Conservation (phyloP, 1,140 invertebrate genomes). For the Myzus persicae region DNA sequence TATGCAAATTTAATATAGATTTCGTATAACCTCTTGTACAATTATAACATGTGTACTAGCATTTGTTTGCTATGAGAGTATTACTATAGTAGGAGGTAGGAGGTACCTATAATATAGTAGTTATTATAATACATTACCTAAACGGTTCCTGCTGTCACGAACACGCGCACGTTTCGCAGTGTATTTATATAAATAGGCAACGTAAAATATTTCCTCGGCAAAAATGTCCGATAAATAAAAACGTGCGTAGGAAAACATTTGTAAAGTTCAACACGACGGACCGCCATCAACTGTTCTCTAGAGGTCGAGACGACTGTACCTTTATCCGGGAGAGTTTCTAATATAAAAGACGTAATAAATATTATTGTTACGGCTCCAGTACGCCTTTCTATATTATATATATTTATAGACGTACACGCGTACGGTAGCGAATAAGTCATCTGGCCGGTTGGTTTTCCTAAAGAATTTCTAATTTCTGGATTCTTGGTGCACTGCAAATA, state of each 20-base stretch:
- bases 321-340: background rate
- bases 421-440: background rate
- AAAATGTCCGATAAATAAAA: constrained; percentile 7
- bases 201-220: background rate
- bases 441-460: background rate
- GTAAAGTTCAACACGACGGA: background rate
- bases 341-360: constrained; percentile 1
- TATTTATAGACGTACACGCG: background rate
- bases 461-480: constrained; percentile 3
- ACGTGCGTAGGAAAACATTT: background rate
- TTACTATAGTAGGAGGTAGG: background rate
- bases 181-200: background rate
- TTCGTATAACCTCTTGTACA: background rate
- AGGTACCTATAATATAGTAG: background rate
- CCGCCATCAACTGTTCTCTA: background rate
- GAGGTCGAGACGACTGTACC: background rate
- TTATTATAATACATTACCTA: constrained; percentile 4
- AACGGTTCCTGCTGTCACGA: background rate
- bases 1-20: background rate
- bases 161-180: background rate
- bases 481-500: background rate
- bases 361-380: background rate
- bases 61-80: background rate
- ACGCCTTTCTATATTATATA: background rate
- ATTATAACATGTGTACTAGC: background rate